phyloP scores from a whole-genome alignment of 2,888 invertebrate species.

The Smittia aterrima region DNA sequence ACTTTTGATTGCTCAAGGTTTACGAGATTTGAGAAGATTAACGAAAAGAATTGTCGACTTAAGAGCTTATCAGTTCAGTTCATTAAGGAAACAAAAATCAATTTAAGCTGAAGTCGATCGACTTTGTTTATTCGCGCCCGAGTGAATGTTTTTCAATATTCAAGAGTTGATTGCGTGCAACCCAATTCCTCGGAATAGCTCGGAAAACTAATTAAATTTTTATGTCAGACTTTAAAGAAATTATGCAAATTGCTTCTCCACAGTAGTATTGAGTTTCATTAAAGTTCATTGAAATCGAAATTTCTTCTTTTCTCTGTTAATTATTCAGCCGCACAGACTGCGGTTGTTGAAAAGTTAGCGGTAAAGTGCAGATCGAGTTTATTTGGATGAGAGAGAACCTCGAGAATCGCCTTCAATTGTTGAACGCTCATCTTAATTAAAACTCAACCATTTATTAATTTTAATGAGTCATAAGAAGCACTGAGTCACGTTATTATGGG shows the following conservation, averaged over 20 bases:
- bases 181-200: background rate
- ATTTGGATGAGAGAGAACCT: background rate
- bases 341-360: slow-evolving; percentile 20
- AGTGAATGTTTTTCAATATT: background rate
- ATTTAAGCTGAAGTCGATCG: too few species aligned
- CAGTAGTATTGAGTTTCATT: background rate
- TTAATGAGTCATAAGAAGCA: background rate
- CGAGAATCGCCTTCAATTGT: background rate
- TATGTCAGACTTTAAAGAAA: background rate
- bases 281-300: slow-evolving; percentile 29
- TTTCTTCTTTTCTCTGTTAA: slow-evolving; percentile 14
- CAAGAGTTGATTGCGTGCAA: background rate
- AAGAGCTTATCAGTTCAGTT: too few species aligned
- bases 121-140: too few species aligned
- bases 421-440: background rate
- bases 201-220: slow-evolving; percentile 10
- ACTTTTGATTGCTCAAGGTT: background rate
- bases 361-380: background rate
- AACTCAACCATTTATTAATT: background rate
- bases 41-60: too few species aligned
- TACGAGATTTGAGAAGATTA: too few species aligned
- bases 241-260: background rate
- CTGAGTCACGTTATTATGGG: background rate
- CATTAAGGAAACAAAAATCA: too few species aligned
- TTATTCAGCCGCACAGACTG: background rate